Base-by-base conservation (phyloP, 2,113 vertebrate species). In the Saccopteryx bilineata region DNA sequence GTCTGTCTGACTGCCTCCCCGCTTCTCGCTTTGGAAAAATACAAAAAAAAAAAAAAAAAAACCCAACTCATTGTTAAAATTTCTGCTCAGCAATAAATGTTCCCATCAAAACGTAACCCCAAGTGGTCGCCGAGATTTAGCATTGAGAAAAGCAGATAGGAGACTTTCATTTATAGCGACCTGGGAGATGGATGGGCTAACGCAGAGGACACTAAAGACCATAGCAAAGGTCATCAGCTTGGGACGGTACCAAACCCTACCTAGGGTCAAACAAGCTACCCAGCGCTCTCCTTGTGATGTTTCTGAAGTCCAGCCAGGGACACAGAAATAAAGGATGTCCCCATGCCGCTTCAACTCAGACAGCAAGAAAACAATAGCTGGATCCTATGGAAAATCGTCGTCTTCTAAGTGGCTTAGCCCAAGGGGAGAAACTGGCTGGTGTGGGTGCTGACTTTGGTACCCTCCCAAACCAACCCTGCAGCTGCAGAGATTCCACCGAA, bases 131-230 rank as follows among this genome's bases (percentile, higher is more conserved):
- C 61, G n/a, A 68, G 50, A 33, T 56, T 86, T 84, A 75, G 5
- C 79, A 84, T 0, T 48, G n/a, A 79, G 69, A 74, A 81, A 86
- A 79, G 66, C 94, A 24, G 61, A 79, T 24, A 54, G 21, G 39
- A 23, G 12, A 26, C 9, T 86, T 95, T 87, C 86, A 63, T 69
- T 85, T 88, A 76, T 61, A 56, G 78, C 71, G 88, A 86, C 46
- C 50, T 72, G 15, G 15, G 76, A 93, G 52, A 92, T 23, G 61
- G 9, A 82, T 21, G 26, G 75, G 56, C 60, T 94, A 58, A 80
- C 50, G 60, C 18, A 48, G 46, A 80, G 15, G 4, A 56, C 33
- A 94, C 2, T 48, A 58, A 86, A 66, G 24, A 89, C 14, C 4
- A 0, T 17, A 71, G 87, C 52, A 75, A 56, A 93, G 78, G 50